Percentiles rank a stretch among this genome's conserved stretches.
phyloP scores from a whole-genome alignment of 1,140 invertebrate genomes.

The Drosophila virilis region DNA sequence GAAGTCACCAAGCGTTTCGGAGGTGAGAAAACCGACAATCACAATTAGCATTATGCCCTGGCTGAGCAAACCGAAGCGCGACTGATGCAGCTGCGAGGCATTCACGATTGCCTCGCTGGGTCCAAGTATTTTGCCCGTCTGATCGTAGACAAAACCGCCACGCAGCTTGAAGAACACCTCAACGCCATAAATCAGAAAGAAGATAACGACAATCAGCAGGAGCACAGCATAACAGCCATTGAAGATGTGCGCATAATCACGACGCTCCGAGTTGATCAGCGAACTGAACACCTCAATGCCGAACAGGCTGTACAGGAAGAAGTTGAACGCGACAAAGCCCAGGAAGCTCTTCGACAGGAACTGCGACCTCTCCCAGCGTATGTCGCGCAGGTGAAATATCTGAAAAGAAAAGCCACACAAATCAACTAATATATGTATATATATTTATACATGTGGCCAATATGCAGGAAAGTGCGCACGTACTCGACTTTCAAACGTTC shows the following conservation, averaged over 20 bases:
- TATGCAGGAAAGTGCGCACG: constrained; percentile 29
- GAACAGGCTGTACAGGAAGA: constrained; percentile 94
- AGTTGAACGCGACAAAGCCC: constrained; percentile 95
- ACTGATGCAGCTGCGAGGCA: constrained; percentile 95
- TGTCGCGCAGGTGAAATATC: constrained; percentile 95
- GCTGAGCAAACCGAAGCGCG: constrained; percentile 92
- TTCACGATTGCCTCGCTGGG: constrained; percentile 87
- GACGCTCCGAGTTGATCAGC: constrained; percentile 68
- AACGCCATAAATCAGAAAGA: constrained; percentile 97
- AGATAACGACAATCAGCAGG: constrained; percentile 95
- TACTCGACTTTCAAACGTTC: constrained; percentile 28
- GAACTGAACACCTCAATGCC: constrained; percentile 89
- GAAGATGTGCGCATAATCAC: constrained; percentile 89
- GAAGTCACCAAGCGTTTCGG: constrained; percentile 94
- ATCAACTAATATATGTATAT: constrained; percentile 8
- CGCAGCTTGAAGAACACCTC: constrained; percentile 97
- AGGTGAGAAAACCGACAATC: constrained; percentile 94
- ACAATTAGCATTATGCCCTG: constrained; percentile 94
- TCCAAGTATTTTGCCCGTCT: constrained; percentile 73
- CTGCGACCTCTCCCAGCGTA: constrained; percentile 93
- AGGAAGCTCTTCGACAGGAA: constrained; percentile 97
- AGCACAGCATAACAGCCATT: constrained; percentile 96
- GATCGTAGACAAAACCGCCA: constrained; percentile 85
- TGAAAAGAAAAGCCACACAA: constrained; percentile 84
- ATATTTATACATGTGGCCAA: constrained; percentile 1